Conservation (phyloP, 2,797 vertebrate genomes). For the Euphonia xanthogaster region DNA sequence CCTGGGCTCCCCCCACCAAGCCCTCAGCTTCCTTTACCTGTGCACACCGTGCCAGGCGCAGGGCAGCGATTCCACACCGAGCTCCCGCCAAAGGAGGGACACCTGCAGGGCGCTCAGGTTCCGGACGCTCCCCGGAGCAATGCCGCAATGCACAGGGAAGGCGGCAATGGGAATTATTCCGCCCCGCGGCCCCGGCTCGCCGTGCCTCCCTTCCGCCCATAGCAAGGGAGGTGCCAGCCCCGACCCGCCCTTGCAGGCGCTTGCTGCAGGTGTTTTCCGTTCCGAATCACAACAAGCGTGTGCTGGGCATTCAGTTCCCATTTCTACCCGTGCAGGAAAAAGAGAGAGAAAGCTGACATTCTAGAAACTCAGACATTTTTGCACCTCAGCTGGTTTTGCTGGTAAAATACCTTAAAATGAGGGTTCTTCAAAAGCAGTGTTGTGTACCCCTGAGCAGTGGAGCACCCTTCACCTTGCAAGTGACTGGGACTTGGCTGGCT, state of each 20-base stretch:
- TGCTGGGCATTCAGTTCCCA: neutral
- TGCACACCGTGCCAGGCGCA: neutral
- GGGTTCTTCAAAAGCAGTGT: neutral
- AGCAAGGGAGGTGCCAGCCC: neutral
- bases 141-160: fast-evolving
- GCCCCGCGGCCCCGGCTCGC: fast-evolving
- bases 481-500: neutral
- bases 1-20: neutral
- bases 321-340: neutral
- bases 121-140: fast-evolving
- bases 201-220: neutral
- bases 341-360: neutral
- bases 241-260: neutral
- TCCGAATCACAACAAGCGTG: fast-evolving
- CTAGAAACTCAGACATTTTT: neutral
- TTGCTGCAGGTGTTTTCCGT: neutral
- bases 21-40: neutral
- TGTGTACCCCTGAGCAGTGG: neutral
- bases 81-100: neutral
- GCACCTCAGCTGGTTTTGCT: neutral
- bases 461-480: neutral
- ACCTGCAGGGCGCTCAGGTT: neutral
- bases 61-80: neutral
- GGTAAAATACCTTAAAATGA: neutral
- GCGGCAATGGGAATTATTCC: neutral